These are phyloP conservation scores for Muraenolepis orangiensis DNA, from an alignment of 2,797 vertebrate genomes.

Conservation along the genomic window DNA sequence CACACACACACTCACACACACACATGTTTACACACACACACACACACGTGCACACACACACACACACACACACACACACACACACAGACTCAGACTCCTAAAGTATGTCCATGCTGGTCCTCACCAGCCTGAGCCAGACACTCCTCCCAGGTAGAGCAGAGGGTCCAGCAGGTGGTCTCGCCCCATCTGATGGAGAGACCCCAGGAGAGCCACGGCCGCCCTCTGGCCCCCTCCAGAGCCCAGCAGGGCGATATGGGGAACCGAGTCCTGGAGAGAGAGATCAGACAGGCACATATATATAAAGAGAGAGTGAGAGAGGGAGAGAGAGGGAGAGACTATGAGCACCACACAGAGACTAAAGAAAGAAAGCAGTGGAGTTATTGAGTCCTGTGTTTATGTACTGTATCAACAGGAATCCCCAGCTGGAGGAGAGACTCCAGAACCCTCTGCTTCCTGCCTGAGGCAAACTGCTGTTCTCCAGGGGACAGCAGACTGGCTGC, in stretches of 20 bases:
- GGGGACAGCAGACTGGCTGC: background rate
- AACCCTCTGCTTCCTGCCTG: background rate
- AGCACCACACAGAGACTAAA: slow-evolving; percentile 1
- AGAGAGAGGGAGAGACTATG: no score
- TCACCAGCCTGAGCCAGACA: slow-evolving; percentile 63
- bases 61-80: background rate
- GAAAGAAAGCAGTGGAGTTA: background rate
- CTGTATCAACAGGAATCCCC: background rate
- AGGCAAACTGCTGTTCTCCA: background rate
- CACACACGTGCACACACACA: background rate
- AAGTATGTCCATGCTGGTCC: background rate
- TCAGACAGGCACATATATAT: background rate
- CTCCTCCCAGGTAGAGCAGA: slow-evolving; percentile 58
- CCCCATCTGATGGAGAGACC: slow-evolving; percentile 53
- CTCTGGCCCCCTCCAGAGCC: slow-evolving; percentile 63
- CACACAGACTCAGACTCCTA: background rate
- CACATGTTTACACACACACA: background rate
- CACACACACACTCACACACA: background rate
- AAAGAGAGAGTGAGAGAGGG: background rate
- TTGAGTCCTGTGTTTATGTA: background rate
- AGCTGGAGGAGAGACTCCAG: background rate
- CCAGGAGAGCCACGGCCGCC: slow-evolving; percentile 52
- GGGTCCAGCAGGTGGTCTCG: slow-evolving; percentile 51
- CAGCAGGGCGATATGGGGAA: slow-evolving; percentile 56
- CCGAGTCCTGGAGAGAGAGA: slow-evolving; percentile 33